Evolutionary conservation across 1,140 invertebrate species (phyloP).

Genomic region (Zaprionus capensis): DNA sequence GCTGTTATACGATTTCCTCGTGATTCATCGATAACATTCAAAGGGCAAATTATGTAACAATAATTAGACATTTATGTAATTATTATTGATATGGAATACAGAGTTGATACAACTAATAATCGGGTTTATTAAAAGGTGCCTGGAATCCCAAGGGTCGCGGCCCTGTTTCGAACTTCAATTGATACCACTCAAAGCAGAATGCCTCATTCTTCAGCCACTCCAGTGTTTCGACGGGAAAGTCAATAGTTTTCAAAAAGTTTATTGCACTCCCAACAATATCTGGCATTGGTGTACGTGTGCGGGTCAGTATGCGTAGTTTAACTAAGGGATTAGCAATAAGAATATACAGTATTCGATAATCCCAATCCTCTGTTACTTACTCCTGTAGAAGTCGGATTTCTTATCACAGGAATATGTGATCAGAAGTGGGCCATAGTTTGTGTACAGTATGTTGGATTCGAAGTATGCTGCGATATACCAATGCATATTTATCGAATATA

Average conservation of each 20-base stretch:
- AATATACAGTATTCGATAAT: background rate
- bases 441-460: slow-evolving; percentile 40
- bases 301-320: slow-evolving; percentile 53
- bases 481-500: background rate
- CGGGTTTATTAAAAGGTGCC: slow-evolving; percentile 41
- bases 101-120: slow-evolving; percentile 50
- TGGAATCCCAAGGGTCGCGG: slow-evolving; percentile 15
- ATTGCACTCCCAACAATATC: background rate
- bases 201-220: slow-evolving; percentile 23
- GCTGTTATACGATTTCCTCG: slow-evolving; percentile 67
- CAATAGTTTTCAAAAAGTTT: background rate
- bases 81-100: slow-evolving; percentile 37
- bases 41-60: slow-evolving; percentile 32
- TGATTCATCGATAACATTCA: slow-evolving; percentile 1
- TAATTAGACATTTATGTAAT: slow-evolving; percentile 52
- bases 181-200: slow-evolving; percentile 67
- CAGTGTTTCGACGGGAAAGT: slow-evolving; percentile 27
- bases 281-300: slow-evolving; percentile 34
- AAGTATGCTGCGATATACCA: slow-evolving; percentile 26
- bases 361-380: slow-evolving; percentile 34
- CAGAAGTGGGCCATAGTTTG: slow-evolving; percentile 21
- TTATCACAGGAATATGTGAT: slow-evolving; percentile 50
- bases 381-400: background rate
- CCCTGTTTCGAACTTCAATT: slow-evolving; percentile 32
- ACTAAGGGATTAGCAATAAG: background rate